Evolutionary conservation across 1,140 invertebrate species (phyloP).

Genomic region (Nebria ingens): DNA sequence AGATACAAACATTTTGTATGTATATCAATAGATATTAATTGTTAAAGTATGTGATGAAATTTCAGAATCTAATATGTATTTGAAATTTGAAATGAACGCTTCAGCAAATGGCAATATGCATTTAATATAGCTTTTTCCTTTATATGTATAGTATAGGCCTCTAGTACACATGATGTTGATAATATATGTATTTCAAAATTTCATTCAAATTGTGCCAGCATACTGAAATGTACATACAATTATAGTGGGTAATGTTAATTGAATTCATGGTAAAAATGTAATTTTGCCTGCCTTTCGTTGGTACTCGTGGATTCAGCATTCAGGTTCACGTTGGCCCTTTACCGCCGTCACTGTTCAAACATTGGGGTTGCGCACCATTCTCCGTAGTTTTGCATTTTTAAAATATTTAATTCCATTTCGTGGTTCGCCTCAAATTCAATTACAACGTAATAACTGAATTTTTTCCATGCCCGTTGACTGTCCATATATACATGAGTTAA

Average conservation of each 20-base stretch:
- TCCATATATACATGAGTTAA: neutral
- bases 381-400: slow-evolving; percentile 3
- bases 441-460: neutral
- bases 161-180: neutral
- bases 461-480: neutral
- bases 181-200: slow-evolving; percentile 2
- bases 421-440: slow-evolving; percentile 1
- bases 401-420: slow-evolving; percentile 4
- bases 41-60: too few relatives aligned
- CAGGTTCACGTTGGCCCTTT: too few relatives aligned
- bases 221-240: neutral
- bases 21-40: too few relatives aligned
- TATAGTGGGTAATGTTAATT: neutral
- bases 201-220: neutral
- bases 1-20: too few relatives aligned
- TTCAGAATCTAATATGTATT: too few relatives aligned
- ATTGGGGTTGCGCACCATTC: neutral
- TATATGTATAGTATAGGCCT: too few relatives aligned
- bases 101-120: neutral
- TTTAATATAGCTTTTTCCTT: too few relatives aligned
- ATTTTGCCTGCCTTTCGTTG: neutral
- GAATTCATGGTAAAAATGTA: slow-evolving; percentile 5
- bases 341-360: neutral
- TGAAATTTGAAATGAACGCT: too few relatives aligned
- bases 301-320: too few relatives aligned